Evolutionary conservation across 2,113 vertebrate species (phyloP), one percentile per base, ranked within the genome.

Genomic region (Crotalus horridus): DNA sequence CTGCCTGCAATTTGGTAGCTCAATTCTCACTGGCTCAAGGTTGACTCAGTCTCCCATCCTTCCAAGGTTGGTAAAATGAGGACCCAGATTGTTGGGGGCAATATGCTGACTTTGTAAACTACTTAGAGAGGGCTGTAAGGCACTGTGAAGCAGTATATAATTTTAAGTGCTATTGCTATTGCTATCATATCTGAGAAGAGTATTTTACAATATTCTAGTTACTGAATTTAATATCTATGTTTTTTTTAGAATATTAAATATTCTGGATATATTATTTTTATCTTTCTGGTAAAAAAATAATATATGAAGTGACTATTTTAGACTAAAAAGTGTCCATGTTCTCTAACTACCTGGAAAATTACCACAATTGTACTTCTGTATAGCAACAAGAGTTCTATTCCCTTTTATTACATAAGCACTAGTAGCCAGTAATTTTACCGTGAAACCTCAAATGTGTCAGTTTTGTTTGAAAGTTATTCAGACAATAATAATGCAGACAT

Each of bases 161-260:
- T 6, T 48, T 48, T 48, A 48, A 48, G 46, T 48, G 6, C 46
- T 48, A 48, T 48, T 48, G 46, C 46, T 48, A 51, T 85, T 26
- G 46, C 46, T 46, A 46, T 87, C 39, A 64, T 91, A 92, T 48
- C 85, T 93, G 58, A 88, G 85, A 91, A 24, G 33, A 85, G 94
- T 93, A 7, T 89, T 81, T 26, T 94, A 88, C 86, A 92, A 29
- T 88, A 81, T 93, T 87, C 64, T 51, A 94, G 89, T 81, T 92
- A 87, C 59, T 88, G 20, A 23, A 94, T 87, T 81, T 33, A 93
- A 89, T 91, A 94, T 8, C 92, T 4, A 10, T 15, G 3, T 46
- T 54, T 54, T 6, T 6, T 54, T 15, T 17, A 1, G 88, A 0
- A 2, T 29, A 64, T 53, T 91, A 61, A 24, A 53, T 55, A 29